Base-by-base conservation (phyloP, 2,888 invertebrate species). In the Polydrusus pterygomalis region DNA sequence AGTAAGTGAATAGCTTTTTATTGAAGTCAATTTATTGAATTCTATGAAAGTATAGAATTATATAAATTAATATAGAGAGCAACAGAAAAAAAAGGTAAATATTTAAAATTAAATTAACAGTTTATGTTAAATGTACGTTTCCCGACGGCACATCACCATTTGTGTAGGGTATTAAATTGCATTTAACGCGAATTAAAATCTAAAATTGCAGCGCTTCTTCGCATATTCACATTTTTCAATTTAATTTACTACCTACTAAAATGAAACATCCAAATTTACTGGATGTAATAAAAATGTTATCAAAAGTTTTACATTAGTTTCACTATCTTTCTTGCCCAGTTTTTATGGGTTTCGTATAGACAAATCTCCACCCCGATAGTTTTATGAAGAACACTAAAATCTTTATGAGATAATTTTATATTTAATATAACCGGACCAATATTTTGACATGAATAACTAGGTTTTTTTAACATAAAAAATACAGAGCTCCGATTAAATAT, bases 181-280 rank as follows among this genome's bases (percentile, higher is more conserved):
- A 54, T 68, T 56, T 68, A 54, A 68, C 20, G 40, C 20, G 20
- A 68, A 68, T 54, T 68, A 68, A 68, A 68, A 54, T 30, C 8
- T 51, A 68, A 68, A 68, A 68, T 68, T 51, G 68, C 38, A 40
- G 15, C 38, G 15, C 20, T 56, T 68, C 68, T 18, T 68, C 38
- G 54, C 43, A 56, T 51, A 65, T 51, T 65, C 17, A 25, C 68
- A 56, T 56, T 51, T 68, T 51, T 43, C 51, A 56, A 25, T 68
- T 56, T 56, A 51, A 68, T 54, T 68, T 67, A 58, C 34, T 67
- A 34, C 56, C 56, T 9, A 56, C 30, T 34, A 51, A 34, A 56
- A 56, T 56, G 56, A 15, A 56, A 56, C 34, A 56, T 30, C 34
- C 34, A 56, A 56, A 56, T 25, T 56, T 56, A 25, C 34, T 6